Evolutionary conservation across 2,888 invertebrate species (phyloP).

Genomic region (Thereva unica): DNA sequence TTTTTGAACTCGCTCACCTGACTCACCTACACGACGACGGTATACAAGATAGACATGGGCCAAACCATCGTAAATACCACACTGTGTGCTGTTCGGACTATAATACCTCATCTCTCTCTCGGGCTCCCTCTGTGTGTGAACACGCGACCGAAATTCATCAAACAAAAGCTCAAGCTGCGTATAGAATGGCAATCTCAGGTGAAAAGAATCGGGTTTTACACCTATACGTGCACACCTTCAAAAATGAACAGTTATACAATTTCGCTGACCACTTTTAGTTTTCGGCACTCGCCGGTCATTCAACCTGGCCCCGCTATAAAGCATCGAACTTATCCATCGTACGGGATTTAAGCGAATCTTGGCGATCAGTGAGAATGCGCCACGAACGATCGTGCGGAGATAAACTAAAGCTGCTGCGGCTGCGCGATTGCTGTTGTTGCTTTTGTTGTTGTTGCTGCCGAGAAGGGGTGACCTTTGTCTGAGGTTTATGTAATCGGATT

Average conservation of each 20-base stretch:
- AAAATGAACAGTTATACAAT: conserved; percentile 46
- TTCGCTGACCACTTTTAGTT: conserved; percentile 48
- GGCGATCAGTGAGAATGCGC: too few relatives aligned
- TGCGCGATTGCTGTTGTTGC: too few relatives aligned
- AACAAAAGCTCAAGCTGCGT: not conserved
- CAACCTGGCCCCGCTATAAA: conserved; percentile 13
- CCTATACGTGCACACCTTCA: conserved; percentile 10
- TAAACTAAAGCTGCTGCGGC: too few relatives aligned
- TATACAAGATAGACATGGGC: not conserved
- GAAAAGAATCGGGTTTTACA: not conserved
- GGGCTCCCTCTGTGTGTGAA: not conserved
- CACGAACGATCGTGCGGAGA: too few relatives aligned
- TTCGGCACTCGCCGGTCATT: conserved; percentile 39
- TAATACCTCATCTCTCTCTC: too few relatives aligned
- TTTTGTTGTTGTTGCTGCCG: too few relatives aligned
- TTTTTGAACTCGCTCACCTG: conserved; percentile 34
- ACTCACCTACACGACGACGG: conserved; percentile 8
- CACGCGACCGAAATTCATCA: conserved; percentile 16
- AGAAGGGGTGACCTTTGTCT: too few relatives aligned
- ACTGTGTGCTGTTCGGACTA: too few relatives aligned
- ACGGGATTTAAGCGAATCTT: not conserved
- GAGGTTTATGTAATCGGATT: too few relatives aligned
- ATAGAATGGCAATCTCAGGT: not conserved
- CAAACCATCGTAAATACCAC: too few relatives aligned
- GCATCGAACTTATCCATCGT: conserved; percentile 5